Evolutionary conservation across 1,140 invertebrate genomes (phyloP).

Genomic region (Hypsibius dujardini): DNA sequence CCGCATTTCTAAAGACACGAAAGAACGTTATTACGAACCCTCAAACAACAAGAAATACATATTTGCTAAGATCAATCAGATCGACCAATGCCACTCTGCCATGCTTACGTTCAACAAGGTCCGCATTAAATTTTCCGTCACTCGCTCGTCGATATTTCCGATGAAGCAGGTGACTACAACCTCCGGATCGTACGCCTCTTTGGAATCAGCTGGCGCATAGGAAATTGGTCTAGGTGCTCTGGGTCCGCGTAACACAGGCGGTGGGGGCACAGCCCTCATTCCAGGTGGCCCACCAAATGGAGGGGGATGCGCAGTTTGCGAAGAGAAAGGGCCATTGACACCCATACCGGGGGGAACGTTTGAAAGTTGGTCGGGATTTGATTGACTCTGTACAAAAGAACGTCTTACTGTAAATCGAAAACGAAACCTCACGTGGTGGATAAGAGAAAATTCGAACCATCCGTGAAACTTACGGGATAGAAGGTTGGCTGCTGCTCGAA

Average conservation of each 20-base stretch:
- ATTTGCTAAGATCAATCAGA: too few species aligned
- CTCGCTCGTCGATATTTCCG: background rate
- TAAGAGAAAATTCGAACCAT: background rate
- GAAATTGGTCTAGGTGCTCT: background rate
- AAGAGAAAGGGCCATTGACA: conserved; percentile 4
- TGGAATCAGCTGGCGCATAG: background rate
- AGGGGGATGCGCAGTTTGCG: background rate
- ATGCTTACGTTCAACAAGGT: background rate
- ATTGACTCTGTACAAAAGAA: too few species aligned
- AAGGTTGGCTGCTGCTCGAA: background rate
- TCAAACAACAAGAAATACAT: background rate
- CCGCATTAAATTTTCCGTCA: background rate
- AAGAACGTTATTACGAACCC: background rate
- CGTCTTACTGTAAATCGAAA: too few species aligned
- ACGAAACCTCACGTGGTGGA: background rate
- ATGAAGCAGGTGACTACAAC: background rate
- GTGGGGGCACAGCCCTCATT: background rate
- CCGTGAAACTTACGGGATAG: background rate
- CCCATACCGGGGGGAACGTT: background rate
- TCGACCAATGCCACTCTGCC: too few species aligned
- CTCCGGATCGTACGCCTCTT: background rate
- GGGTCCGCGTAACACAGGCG: background rate
- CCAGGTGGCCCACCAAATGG: background rate
- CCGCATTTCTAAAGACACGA: background rate
- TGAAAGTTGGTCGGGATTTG: too few species aligned